Evolutionary conservation across 1,140 invertebrate species (phyloP).

Genomic region (Chymomyza costata): DNA sequence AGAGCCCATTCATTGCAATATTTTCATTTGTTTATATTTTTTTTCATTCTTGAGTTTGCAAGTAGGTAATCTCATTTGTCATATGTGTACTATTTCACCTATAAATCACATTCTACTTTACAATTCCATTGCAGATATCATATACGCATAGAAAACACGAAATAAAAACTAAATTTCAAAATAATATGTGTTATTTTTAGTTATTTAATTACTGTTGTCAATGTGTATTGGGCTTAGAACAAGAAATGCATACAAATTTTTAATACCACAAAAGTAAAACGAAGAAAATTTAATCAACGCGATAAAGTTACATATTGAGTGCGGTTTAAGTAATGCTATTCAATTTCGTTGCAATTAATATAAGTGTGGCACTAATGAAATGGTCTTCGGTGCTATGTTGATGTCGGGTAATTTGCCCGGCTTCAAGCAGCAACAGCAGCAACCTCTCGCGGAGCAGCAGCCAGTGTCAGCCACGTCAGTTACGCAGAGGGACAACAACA

Average conservation of each 20-base stretch:
- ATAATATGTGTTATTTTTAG: conserved; percentile 15
- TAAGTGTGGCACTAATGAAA: conserved; percentile 68
- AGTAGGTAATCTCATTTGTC: conserved; percentile 27
- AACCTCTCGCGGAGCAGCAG: conserved; percentile 14
- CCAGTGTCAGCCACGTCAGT: background rate
- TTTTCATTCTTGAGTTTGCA: conserved; percentile 28
- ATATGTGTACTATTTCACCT: conserved; percentile 7
- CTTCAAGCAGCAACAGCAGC: conserved; percentile 39
- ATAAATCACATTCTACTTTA: conserved; percentile 51
- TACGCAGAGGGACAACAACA: background rate
- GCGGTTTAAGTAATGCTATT: conserved; percentile 28
- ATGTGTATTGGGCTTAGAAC: conserved; percentile 12
- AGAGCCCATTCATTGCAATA: no score
- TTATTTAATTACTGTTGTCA: conserved; percentile 18
- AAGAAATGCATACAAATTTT: conserved; percentile 15
- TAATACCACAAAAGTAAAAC: no score
- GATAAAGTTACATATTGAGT: no score
- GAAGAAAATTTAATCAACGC: no score
- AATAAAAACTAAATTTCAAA: conserved; percentile 26
- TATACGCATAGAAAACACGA: conserved; percentile 29
- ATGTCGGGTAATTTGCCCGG: conserved; percentile 60
- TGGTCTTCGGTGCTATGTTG: conserved; percentile 75
- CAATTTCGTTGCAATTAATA: conserved; percentile 38
- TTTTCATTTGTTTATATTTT: conserved; percentile 27
- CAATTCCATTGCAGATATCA: conserved; percentile 63